Conservation (phyloP, 2,888 invertebrate species). For the Rotaria sp. region DNA sequence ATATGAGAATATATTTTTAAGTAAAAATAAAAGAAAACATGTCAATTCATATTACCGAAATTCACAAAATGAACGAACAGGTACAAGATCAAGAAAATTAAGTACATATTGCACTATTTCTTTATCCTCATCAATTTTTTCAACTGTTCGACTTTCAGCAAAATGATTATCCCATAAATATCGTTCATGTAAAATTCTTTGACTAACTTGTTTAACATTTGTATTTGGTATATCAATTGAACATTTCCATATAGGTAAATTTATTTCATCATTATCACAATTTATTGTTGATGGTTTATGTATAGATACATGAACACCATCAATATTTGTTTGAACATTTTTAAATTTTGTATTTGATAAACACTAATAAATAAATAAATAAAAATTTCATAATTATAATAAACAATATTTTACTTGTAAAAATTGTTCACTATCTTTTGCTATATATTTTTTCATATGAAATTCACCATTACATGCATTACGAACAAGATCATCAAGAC, state of each 20-base stretch:
- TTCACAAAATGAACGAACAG: constrained; percentile 29
- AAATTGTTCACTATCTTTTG: constrained; percentile 28
- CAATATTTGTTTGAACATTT: not conserved
- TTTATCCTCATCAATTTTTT: constrained; percentile 19
- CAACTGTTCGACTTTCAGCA: constrained; percentile 17
- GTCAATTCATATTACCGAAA: not conserved
- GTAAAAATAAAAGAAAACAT: too few relatives aligned
- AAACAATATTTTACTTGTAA: not conserved
- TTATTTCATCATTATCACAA: not conserved
- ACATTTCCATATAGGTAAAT: constrained; percentile 11
- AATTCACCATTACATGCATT: constrained; percentile 5
- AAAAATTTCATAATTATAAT: too few relatives aligned
- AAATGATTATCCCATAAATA: constrained; percentile 28
- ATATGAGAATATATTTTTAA: not conserved
- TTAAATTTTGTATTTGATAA: constrained; percentile 18
- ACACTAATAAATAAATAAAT: not conserved
- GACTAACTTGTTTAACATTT: constrained; percentile 18
- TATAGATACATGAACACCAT: not conserved
- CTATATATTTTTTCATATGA: constrained; percentile 20
- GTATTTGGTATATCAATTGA: constrained; percentile 6
- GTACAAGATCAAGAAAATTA: constrained; percentile 29
- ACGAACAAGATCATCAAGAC: constrained; percentile 16
- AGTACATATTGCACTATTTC: constrained; percentile 25
- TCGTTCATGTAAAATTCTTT: constrained; percentile 19
- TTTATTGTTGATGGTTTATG: not conserved